Base-by-base conservation (phyloP, 2,888 invertebrate genomes). In the Caenorhabditis sinica region DNA sequence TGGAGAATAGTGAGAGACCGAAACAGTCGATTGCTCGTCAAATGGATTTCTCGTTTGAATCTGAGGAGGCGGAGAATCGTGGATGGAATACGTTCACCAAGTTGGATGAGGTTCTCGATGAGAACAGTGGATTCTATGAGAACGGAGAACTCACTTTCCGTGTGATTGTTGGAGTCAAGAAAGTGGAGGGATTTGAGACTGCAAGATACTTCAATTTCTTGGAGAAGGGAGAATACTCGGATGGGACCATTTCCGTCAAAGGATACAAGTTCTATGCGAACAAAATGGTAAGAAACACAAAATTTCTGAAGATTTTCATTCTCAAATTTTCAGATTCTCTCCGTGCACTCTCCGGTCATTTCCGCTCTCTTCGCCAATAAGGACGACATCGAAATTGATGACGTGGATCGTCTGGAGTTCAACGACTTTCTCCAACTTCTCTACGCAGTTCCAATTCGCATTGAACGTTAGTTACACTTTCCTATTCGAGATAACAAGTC, bases 21-120 rank as follows among this genome's bases (percentile, higher is more conserved):
- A 69, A 69, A 45, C 61, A 71, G 30, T 79, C 79, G 65, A 58
- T 79, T 17, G 71, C 71, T 56, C 79, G 71, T 20, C 71, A 79
- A 45, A 79, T 72, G 79, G 56, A 63, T n/a, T 72, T 65, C 36
- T 28, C 25, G 6, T 79, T 79, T 17, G 43, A 72, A 43, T 56
- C 63, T 13, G 79, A 79, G n/a, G 53, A 36, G 9, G 60, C 43
- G 17, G 71, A 71, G 65, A 71, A 65, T 71, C 65, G 71, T 43
- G 79, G 79, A 65, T 79, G 79, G 79, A 65, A 36, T 20, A 28
- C n/a, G 8, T 56, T 79, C 65, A 63, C 43, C 0, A 33, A 11
- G 36, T 20, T 56, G 36, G 79, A 72, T n/a, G 63, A 58, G 8
- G 58, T 71, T 23, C n/a, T 63, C 13, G 56, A 79, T 1, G 15